These are phyloP conservation scores for Adelges cooleyi DNA, from an alignment of 1,140 invertebrate genomes.

Conservation along the genomic window DNA sequence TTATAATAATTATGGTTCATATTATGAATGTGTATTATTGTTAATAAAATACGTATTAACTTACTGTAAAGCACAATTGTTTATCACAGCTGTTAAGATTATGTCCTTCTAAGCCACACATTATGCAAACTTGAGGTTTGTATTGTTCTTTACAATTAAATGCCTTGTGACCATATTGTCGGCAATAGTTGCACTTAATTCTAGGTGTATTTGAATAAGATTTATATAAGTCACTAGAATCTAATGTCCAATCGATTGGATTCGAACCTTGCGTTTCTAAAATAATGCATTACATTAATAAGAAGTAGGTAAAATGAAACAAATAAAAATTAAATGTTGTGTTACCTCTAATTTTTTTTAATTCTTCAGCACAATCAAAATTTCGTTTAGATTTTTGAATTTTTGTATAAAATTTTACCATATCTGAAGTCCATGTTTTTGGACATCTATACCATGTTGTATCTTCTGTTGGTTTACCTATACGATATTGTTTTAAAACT, in stretches of 20 bases:
- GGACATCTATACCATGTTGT: slow-evolving; percentile 15
- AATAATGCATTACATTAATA: not conserved
- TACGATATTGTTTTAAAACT: slow-evolving; percentile 22
- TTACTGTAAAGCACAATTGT: slow-evolving; percentile 15
- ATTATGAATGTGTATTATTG: no score
- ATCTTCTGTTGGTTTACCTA: slow-evolving; percentile 2
- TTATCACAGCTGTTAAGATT: slow-evolving; percentile 12
- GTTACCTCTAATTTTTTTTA: slow-evolving; percentile 13
- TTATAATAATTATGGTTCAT: no score
- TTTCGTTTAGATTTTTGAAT: slow-evolving; percentile 22
- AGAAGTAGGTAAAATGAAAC: no score
- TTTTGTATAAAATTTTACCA: slow-evolving; percentile 17
- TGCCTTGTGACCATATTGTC: not conserved
- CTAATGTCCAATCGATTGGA: not conserved
- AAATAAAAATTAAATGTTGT: not conserved
- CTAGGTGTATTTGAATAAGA: not conserved
- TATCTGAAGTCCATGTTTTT: slow-evolving; percentile 17
- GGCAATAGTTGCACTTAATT: slow-evolving; percentile 3
- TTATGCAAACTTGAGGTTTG: slow-evolving; percentile 10
- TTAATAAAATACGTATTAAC: no score
- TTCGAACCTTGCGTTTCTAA: slow-evolving; percentile 2
- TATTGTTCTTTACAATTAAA: slow-evolving; percentile 10
- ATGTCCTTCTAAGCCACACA: slow-evolving; percentile 20
- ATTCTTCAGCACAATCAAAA: slow-evolving; percentile 8
- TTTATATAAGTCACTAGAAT: slow-evolving; percentile 10